Percentiles rank a stretch among this genome's conserved stretches.
Conservation (phyloP, 2,797 vertebrate species). For the Choloepus didactylus region DNA sequence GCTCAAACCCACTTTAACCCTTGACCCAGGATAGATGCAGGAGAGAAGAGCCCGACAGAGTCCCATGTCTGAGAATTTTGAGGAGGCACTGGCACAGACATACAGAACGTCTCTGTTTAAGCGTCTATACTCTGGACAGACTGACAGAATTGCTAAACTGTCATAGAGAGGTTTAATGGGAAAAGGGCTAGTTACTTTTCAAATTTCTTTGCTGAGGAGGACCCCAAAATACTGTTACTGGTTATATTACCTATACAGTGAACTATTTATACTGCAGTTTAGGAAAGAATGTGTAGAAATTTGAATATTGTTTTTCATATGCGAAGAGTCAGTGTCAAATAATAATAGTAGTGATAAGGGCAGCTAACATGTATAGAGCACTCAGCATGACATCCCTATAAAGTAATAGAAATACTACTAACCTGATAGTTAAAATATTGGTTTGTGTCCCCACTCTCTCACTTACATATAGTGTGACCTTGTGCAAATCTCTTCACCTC, state of each 20-base stretch:
- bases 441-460: not conserved
- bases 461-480: not conserved
- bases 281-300: not conserved
- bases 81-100: not conserved
- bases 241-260: not conserved
- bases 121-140: not conserved
- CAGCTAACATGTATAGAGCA: not conserved
- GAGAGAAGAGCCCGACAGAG: not conserved
- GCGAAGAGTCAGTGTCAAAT: not conserved
- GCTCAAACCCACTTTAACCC: not conserved
- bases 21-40: not conserved
- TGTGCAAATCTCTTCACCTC: not conserved
- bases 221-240: not conserved
- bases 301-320: constrained; percentile 14
- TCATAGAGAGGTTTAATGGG: not conserved
- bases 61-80: not conserved
- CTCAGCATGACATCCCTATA: not conserved
- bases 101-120: not conserved
- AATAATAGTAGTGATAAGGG: not conserved
- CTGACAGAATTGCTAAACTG: not conserved
- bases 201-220: constrained; percentile 12
- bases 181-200: not conserved
- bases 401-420: not conserved
- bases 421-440: not conserved
- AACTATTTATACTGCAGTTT: not conserved